Evolutionary conservation across 2,888 invertebrate species (phyloP), one percentile per base, ranked within the genome.

Genomic region (Drosophila emarginata): DNA sequence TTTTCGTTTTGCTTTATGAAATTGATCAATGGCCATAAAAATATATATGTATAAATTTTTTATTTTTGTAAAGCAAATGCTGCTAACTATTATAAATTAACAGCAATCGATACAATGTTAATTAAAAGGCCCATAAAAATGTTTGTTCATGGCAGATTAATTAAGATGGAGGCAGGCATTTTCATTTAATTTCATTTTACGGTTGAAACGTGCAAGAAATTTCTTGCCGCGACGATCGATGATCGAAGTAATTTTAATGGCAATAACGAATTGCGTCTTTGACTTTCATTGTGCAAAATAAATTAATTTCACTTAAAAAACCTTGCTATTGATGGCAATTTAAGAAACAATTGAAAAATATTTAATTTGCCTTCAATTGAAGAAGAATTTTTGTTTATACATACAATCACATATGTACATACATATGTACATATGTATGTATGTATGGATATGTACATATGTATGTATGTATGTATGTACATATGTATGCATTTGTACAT

Each of bases 311-410:
- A 80, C 80, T 85, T 88, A 70, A 76, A 70, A 51, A 77, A 78
- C 80, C 82, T 82, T 78, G 82, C 84, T 80, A 85, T 85, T 85
- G 85, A 86, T 69, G 79, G 78, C 79, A 88, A 85, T 86, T 86
- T 78, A 86, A 86, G 18, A 86, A 83, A 76, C 87, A 85, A 85
- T 85, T 88, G 85, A 85, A 60, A 74, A 68, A 69, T 76, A 83
- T 88, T 81, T 74, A 73, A 80, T 80, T 80, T 50, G 68, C 18
- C 61, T 54, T 78, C 85, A 82, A 87, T 82, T 82, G 73, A 84
- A 66, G 61, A 68, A 26, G 53, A 76, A 69, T 72, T 64, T 40
- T 57, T 45, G 21, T 45, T 1, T 21, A 11, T 45, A 45, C 45
- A 45, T 32, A 9, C 9, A 32, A 5, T 5, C 28, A 28, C 28